phyloP scores from a whole-genome alignment of 2,888 invertebrate species.

The Eristalis arbustorum region DNA sequence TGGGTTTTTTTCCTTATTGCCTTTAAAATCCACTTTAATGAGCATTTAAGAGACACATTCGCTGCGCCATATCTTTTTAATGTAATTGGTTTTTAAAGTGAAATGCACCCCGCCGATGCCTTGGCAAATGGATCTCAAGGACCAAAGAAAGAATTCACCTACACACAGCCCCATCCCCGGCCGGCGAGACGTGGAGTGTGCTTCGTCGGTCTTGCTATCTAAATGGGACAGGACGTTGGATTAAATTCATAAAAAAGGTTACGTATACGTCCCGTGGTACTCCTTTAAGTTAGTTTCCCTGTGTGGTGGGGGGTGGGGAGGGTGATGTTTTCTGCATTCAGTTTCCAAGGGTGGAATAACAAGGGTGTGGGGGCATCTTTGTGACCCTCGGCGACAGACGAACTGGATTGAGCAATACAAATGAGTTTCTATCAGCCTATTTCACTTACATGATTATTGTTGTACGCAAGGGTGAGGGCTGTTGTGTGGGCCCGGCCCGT shows the following conservation, averaged over 20 bases:
- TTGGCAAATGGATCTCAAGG: slow-evolving; percentile 43
- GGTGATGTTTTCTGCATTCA: not conserved
- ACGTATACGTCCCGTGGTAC: slow-evolving; percentile 53
- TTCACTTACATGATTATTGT: slow-evolving; percentile 68
- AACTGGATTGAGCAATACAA: slow-evolving; percentile 58
- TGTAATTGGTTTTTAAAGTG: slow-evolving; percentile 69
- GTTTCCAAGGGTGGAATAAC: not conserved
- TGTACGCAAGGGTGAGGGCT: slow-evolving; percentile 32
- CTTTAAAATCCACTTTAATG: slow-evolving; percentile 78
- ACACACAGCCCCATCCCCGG: slow-evolving; percentile 7
- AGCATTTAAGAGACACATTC: slow-evolving; percentile 78
- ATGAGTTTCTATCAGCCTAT: slow-evolving; percentile 51
- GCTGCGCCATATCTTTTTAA: slow-evolving; percentile 69
- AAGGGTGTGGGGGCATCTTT: not conserved
- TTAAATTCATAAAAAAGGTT: slow-evolving; percentile 67
- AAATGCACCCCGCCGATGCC: slow-evolving; percentile 57
- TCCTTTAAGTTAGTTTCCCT: slow-evolving; percentile 49
- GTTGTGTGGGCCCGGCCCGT: too few species aligned
- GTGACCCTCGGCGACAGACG: slow-evolving; percentile 35
- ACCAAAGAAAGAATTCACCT: slow-evolving; percentile 48
- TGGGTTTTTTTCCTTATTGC: slow-evolving; percentile 42
- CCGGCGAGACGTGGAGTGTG: slow-evolving; percentile 37
- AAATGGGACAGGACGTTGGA: slow-evolving; percentile 67
- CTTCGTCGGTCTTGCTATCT: slow-evolving; percentile 64
- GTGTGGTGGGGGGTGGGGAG: not conserved